phyloP scores from a whole-genome alignment of 2,797 vertebrate species.

The Peromyscus aztecus region DNA sequence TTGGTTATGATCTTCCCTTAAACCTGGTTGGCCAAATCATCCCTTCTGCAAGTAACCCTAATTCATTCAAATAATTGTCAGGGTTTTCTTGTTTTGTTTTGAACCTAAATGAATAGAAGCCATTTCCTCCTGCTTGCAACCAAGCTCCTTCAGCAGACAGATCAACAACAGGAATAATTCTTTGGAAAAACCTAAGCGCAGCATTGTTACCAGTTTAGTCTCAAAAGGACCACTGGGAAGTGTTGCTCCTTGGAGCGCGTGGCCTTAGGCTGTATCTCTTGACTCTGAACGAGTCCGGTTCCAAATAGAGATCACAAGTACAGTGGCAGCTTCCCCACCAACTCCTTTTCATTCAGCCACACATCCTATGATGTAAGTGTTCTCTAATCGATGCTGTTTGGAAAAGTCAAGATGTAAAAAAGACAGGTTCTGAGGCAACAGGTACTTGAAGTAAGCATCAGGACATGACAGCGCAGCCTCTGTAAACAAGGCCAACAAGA shows the following conservation, averaged over 20 bases:
- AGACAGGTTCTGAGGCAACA: not conserved
- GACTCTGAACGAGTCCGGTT: not conserved
- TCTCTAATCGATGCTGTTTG: not conserved
- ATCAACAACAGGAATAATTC: slow-evolving; percentile 4
- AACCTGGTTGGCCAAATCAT: not conserved
- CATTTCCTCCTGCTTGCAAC: not conserved
- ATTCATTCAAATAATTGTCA: not conserved
- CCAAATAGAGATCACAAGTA: not conserved
- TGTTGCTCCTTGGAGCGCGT: fast-evolving
- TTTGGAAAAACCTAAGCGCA: not conserved
- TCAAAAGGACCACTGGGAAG: not conserved
- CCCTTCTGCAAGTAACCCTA: not conserved
- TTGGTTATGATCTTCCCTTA: not conserved
- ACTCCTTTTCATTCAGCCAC: not conserved
- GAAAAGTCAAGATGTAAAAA: not conserved
- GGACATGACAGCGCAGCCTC: not conserved
- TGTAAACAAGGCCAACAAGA: not conserved
- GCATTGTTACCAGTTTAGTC: not conserved
- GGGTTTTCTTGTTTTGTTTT: not conserved
- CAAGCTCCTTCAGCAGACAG: slow-evolving; percentile 21
- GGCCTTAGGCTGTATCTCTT: no score
- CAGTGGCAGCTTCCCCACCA: not conserved
- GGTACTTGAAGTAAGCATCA: not conserved
- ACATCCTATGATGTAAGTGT: not conserved
- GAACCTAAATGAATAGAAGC: not conserved